Base-by-base conservation (phyloP, 1,140 invertebrate genomes). In the Radopholus similis region DNA sequence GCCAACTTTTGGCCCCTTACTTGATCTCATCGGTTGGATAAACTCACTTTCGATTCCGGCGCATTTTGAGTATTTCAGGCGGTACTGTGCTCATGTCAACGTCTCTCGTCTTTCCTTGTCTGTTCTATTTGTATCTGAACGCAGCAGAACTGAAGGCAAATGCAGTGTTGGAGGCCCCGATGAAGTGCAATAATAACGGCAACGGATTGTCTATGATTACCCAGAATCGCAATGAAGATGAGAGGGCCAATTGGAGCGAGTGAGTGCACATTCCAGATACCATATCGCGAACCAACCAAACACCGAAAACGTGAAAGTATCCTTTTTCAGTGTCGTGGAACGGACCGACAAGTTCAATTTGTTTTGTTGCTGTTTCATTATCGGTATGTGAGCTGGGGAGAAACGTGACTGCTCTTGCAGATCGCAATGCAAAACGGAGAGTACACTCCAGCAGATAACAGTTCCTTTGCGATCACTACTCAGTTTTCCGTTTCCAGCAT, bases 21-120 rank as follows among this genome's bases (percentile, higher is more conserved):
- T 95, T 87, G 88, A 91, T 30, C 83, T 95, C 2, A 88, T 94
- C 3, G 91, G 91, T 15, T n/a, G n/a, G n/a, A n/a, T n/a, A n/a
- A n/a, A n/a, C n/a, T n/a, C n/a, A n/a, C n/a, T n/a, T n/a, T 51
- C 9, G n/a, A n/a, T n/a, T n/a, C n/a, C n/a, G n/a, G n/a, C n/a
- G n/a, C n/a, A n/a, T n/a, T n/a, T n/a, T n/a, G n/a, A n/a, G n/a
- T 51, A 11, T 26, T 26, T 51, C 47, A 0, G 86, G 92, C 0
- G 92, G 90, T 0, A 90, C 90, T 0, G 91, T 90, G 0, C 23
- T 75, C 13, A 73, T 68, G 44, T 65, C 84, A 9, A 70, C 82
- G 37, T 82, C 81, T 2, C 77, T 84, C 35, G 71, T 85, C 30
- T 77, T 83, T 35, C 84, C 84, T 13, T 70, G 72, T 37, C 42